phyloP scores from a whole-genome alignment of 2,888 invertebrate genomes.

The Dorcus hopei region DNA sequence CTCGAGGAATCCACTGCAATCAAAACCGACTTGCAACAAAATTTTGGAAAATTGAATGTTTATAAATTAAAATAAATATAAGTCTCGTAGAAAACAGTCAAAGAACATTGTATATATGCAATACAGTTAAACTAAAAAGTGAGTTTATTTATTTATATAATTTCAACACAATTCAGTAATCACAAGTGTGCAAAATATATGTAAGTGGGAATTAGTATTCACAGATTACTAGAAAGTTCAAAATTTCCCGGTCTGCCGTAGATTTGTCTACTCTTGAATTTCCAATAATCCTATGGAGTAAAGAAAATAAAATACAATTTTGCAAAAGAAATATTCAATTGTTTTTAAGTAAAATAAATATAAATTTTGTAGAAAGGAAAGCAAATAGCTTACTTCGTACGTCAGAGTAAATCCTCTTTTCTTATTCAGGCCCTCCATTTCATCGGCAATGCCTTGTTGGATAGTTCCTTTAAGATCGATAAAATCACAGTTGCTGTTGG shows the following conservation, averaged over 20 bases:
- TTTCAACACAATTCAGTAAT: too few relatives aligned
- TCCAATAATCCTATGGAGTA: constrained; percentile 39
- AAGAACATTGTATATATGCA: too few relatives aligned
- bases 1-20: too few relatives aligned
- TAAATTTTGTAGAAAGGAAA: background rate
- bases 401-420: constrained; percentile 36
- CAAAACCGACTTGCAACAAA: too few relatives aligned
- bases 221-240: background rate
- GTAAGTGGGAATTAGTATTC: too few relatives aligned
- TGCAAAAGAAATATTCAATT: background rate
- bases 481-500: constrained; percentile 66
- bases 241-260: background rate
- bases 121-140: too few relatives aligned
- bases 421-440: constrained; percentile 53
- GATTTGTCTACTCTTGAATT: constrained; percentile 32
- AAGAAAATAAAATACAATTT: background rate
- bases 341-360: background rate
- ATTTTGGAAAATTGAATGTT: too few relatives aligned
- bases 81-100: too few relatives aligned
- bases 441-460: constrained; percentile 61
- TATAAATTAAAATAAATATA: too few relatives aligned
- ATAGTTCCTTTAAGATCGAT: constrained; percentile 65
- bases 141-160: too few relatives aligned
- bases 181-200: too few relatives aligned
- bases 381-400: constrained; percentile 37